Evolutionary conservation across 2,888 invertebrate species (phyloP), one percentile per base, ranked within the genome.

Genomic region (Balanococcus diminutus): DNA sequence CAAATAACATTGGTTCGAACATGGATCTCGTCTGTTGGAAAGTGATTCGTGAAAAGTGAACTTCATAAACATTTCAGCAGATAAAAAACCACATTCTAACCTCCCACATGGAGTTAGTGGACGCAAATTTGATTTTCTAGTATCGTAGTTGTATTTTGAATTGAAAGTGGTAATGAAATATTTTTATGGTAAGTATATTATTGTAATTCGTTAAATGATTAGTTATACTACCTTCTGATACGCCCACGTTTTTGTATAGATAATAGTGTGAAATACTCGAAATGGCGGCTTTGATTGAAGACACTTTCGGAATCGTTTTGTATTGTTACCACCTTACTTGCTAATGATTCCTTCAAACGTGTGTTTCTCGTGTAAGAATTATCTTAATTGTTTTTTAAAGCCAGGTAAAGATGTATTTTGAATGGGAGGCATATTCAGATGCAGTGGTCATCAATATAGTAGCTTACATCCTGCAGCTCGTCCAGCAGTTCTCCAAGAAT

Each of bases 231-330:
- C 75, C 36, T 79, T 79, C 19, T 36, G 19, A 36, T 79, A 79
- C 75, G 75, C 75, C 75, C 75, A 79, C 75, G 28, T 32, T 79
- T 9, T 6, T 22, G 75, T 36, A 79, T 19, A 79, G 22, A 61
- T 36, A 56, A 22, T 79, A 79, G 75, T 79, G 75, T 79, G 75
- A 79, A 79, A 79, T 79, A 79, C 75, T 36, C 36, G 75, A 79
- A 79, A 79, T 79, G 36, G 75, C 75, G 75, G 75, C 75, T 79
- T 79, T 79, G 75, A 79, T 79, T 79, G 75, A 79, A 79, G 75
- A 79, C 16, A 36, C 75, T 79, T 28, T 79, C 19, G 31, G 36
- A 79, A 79, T 79, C 36, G 75, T 79, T 79, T 79, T 36, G 75
- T 36, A 36, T 79, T 36, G 75, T 79, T 36, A 36, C 67, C 75